Evolutionary conservation across 2,888 invertebrate genomes (phyloP).

Genomic region (Microdon myrmicae): DNA sequence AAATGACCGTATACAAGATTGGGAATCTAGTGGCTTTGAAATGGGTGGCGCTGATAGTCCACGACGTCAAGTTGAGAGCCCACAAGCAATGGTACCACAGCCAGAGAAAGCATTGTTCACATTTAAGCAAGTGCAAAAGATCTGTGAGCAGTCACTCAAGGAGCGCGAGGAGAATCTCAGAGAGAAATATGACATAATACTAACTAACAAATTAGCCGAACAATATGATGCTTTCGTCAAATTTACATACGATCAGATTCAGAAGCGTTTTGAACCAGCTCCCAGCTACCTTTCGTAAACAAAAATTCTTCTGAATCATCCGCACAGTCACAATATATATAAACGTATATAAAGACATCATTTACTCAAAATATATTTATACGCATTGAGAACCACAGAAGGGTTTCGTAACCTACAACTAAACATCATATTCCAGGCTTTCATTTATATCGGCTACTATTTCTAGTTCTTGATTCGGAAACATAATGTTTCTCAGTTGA

Average conservation of each 20-base stretch:
- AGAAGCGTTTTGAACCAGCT: constrained; percentile 73
- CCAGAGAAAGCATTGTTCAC: constrained; percentile 91
- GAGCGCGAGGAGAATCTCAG: constrained; percentile 94
- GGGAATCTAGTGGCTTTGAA: constrained; percentile 75
- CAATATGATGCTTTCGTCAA: constrained; percentile 99
- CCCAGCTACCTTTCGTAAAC: too few species aligned
- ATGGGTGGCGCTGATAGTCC: constrained; percentile 72
- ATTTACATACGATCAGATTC: constrained; percentile 98
- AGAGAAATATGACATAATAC: constrained; percentile 93
- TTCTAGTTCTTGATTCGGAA: too few species aligned
- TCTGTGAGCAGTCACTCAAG: constrained; percentile 96
- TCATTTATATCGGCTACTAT: too few species aligned
- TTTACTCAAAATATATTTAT: too few species aligned
- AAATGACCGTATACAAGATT: constrained; percentile 72
- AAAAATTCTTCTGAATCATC: too few species aligned
- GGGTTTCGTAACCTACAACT: too few species aligned
- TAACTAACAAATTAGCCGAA: constrained; percentile 93
- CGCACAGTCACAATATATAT: too few species aligned
- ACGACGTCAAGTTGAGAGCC: constrained; percentile 67
- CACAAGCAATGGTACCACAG: constrained; percentile 66
- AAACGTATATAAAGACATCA: too few species aligned
- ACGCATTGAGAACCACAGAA: too few species aligned
- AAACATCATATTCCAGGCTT: too few species aligned
- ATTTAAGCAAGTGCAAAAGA: constrained; percentile 93
- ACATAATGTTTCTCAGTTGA: too few species aligned